These are phyloP conservation scores for Rhamnusium bicolor DNA, from an alignment of 2,888 invertebrate species.

Conservation along the genomic window DNA sequence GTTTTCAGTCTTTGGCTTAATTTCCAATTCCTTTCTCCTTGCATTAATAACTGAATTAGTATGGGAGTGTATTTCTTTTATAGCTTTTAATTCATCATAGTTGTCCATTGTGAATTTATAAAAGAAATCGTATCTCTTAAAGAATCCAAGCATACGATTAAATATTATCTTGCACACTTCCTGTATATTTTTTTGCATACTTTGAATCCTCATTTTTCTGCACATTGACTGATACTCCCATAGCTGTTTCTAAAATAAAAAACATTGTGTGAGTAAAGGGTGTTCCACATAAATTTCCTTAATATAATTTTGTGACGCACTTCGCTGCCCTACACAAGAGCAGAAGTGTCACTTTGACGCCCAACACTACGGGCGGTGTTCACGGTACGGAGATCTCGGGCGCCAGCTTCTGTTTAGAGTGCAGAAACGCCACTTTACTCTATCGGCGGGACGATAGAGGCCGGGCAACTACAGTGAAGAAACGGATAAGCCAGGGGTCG, in stretches of 20 bases:
- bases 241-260: conserved; percentile 81
- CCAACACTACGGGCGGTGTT: too few species aligned
- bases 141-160: conserved; percentile 65
- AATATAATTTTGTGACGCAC: too few species aligned
- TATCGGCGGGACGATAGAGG: too few species aligned
- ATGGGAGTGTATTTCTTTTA: conserved; percentile 73
- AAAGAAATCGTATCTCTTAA: conserved; percentile 71
- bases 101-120: conserved; percentile 74
- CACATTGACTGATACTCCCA: conserved; percentile 84
- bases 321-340: too few species aligned
- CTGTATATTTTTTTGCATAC: conserved; percentile 82
- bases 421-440: too few species aligned
- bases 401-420: too few species aligned
- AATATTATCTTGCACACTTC: conserved; percentile 64
- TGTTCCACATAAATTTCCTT: too few species aligned
- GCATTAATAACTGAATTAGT: conserved; percentile 73
- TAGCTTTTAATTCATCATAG: conserved; percentile 72
- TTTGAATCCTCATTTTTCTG: conserved; percentile 79
- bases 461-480: too few species aligned
- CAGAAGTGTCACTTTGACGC: too few species aligned
- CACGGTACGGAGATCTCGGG: too few species aligned
- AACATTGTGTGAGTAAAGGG: too few species aligned
- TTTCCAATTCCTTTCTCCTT: conserved; percentile 45
- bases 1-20: neutral
- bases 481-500: too few species aligned